These are phyloP conservation scores for Ophion ellenae DNA, from an alignment of 2,888 invertebrate genomes.

Conservation along the genomic window DNA sequence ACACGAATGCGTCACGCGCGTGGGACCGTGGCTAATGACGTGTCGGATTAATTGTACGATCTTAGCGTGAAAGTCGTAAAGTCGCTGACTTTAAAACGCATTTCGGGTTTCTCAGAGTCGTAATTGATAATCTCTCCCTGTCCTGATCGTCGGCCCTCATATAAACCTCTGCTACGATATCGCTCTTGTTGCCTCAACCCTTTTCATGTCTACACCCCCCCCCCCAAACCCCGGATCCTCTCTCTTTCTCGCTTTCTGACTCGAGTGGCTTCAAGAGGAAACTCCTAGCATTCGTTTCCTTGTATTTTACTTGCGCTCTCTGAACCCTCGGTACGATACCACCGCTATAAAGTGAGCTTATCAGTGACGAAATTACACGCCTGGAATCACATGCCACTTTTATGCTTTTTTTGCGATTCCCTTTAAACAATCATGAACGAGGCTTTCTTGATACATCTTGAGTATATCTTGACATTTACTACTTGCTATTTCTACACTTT, in stretches of 20 bases:
- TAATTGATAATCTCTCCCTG: slow-evolving; percentile 61
- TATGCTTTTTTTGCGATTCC: background rate
- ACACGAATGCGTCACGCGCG: slow-evolving; percentile 70
- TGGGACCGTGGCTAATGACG: slow-evolving; percentile 69
- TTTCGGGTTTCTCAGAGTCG: slow-evolving; percentile 62
- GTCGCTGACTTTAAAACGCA: slow-evolving; percentile 74
- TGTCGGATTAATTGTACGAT: slow-evolving; percentile 74
- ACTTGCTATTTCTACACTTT: no score
- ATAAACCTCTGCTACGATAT: slow-evolving; percentile 13
- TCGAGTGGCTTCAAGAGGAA: slow-evolving; percentile 79
- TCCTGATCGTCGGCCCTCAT: slow-evolving; percentile 9
- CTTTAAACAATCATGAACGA: background rate
- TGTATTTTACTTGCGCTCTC: background rate
- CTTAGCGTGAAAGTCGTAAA: slow-evolving; percentile 73
- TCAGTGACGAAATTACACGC: background rate
- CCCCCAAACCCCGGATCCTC: slow-evolving; percentile 68
- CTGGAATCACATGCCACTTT: background rate
- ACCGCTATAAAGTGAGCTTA: background rate
- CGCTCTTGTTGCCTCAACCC: slow-evolving; percentile 10
- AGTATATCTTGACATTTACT: no score
- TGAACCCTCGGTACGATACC: background rate
- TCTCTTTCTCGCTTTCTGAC: slow-evolving; percentile 77
- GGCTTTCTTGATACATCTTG: no score
- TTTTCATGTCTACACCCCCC: background rate
- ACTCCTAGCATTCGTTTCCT: slow-evolving; percentile 53